phyloP scores from a whole-genome alignment of 2,113 vertebrate species.

The Corythoichthys haematopterus region DNA sequence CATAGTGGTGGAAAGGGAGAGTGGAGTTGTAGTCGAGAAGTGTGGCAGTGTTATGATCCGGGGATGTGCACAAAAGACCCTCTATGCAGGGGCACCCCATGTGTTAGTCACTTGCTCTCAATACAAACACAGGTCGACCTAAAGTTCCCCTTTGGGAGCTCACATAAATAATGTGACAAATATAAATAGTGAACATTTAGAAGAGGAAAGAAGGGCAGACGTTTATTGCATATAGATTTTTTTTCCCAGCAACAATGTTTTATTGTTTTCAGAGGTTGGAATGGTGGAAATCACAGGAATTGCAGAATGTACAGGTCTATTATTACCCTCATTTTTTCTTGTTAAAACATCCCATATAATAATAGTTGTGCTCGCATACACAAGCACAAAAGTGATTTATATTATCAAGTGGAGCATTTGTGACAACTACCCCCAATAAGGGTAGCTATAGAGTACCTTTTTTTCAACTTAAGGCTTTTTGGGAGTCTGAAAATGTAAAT shows the following conservation, averaged over 20 bases:
- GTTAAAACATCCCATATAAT: constrained; percentile 49
- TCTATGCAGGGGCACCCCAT: constrained; percentile 62
- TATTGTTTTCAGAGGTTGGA: constrained; percentile 51
- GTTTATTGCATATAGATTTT: constrained; percentile 33
- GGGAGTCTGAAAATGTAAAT: neutral
- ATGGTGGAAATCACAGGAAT: constrained; percentile 44
- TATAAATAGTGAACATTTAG: constrained; percentile 55
- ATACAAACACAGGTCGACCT: constrained; percentile 31
- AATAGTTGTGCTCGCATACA: constrained; percentile 53
- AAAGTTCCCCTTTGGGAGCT: constrained; percentile 32
- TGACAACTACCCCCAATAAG: constrained; percentile 41
- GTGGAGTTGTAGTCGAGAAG: constrained; percentile 17
- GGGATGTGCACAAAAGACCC: constrained; percentile 64
- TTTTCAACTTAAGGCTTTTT: neutral
- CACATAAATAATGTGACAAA: constrained; percentile 65
- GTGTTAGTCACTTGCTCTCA: constrained; percentile 32
- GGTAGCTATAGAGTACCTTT: constrained; percentile 19
- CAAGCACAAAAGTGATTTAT: constrained; percentile 55
- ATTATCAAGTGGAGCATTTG: constrained; percentile 33
- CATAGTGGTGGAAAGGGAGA: constrained; percentile 43
- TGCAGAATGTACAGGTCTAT: constrained; percentile 53
- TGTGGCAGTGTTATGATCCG: constrained; percentile 66
- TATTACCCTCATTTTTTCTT: constrained; percentile 40
- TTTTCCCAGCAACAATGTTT: constrained; percentile 56
- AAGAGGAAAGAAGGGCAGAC: constrained; percentile 11